phyloP scores from a whole-genome alignment of 2,113 vertebrate species.

The Notothenia coriiceps region DNA sequence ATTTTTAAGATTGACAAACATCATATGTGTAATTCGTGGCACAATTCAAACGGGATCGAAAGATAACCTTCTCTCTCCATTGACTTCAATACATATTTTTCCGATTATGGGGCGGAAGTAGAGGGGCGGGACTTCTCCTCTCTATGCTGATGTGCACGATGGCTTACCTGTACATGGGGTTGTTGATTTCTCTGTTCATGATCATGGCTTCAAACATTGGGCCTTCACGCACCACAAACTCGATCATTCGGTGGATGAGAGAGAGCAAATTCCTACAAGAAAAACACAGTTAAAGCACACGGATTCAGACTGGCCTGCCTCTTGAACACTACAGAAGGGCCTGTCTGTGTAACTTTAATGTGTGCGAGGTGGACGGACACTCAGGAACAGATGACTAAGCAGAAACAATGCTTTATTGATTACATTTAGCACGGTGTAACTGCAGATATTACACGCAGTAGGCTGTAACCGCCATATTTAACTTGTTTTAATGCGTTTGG shows the following conservation, averaged over 20 bases:
- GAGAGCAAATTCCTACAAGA: constrained; percentile 99
- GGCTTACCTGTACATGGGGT: constrained; percentile 96
- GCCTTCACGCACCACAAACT: constrained; percentile 99
- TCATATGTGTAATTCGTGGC: too few species aligned
- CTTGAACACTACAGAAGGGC: constrained; percentile 57
- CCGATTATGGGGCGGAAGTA: too few species aligned
- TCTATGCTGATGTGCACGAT: background rate
- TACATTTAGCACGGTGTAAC: background rate
- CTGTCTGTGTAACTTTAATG: constrained; percentile 49
- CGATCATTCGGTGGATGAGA: constrained; percentile 99
- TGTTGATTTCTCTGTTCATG: constrained; percentile 99
- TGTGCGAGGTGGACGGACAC: constrained; percentile 51
- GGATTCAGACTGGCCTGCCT: constrained; percentile 89
- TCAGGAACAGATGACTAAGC: constrained; percentile 16
- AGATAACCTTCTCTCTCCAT: too few species aligned
- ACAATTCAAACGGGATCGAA: too few species aligned
- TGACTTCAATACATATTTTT: too few species aligned
- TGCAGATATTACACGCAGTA: background rate
- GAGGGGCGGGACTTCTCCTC: too few species aligned
- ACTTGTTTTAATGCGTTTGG: too few species aligned
- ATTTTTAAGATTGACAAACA: too few species aligned
- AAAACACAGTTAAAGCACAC: constrained; percentile 99
- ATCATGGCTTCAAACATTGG: constrained; percentile 99
- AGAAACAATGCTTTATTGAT: background rate
- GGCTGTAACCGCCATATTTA: background rate